Evolutionary conservation across 2,888 invertebrate genomes (phyloP).

Genomic region (Abscondita cerata): DNA sequence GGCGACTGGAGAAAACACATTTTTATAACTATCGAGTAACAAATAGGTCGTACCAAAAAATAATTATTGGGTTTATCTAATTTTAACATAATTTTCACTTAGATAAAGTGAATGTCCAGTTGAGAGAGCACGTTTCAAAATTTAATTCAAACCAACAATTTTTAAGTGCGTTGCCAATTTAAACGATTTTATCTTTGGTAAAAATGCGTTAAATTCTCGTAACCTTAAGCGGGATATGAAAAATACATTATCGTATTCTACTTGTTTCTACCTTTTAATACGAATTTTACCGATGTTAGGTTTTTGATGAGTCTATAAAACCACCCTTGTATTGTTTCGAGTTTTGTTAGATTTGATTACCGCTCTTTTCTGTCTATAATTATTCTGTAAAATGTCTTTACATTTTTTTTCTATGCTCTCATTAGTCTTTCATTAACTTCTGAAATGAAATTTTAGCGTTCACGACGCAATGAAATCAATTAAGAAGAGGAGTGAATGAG

Average conservation of each 20-base stretch:
- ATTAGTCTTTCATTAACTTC: slow-evolving; percentile 1
- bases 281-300: slow-evolving; percentile 24
- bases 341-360: slow-evolving; percentile 12
- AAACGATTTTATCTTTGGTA: too few relatives aligned
- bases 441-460: not conserved
- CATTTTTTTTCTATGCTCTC: not conserved
- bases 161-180: too few relatives aligned
- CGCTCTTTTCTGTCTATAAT: not conserved
- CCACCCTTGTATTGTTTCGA: slow-evolving; percentile 9
- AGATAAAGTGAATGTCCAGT: too few relatives aligned
- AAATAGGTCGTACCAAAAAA: too few relatives aligned
- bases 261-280: slow-evolving; percentile 23
- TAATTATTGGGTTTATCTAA: too few relatives aligned
- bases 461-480: not conserved
- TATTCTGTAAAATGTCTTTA: not conserved
- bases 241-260: slow-evolving; percentile 18
- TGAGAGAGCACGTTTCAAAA: too few relatives aligned
- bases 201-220: not conserved
- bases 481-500: too few relatives aligned
- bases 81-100: too few relatives aligned
- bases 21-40: too few relatives aligned
- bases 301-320: slow-evolving; percentile 24
- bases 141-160: too few relatives aligned
- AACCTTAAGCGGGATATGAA: slow-evolving; percentile 20
- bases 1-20: too few relatives aligned